Evolutionary conservation across 1,140 invertebrate species (phyloP).

Genomic region (Formica exsecta): DNA sequence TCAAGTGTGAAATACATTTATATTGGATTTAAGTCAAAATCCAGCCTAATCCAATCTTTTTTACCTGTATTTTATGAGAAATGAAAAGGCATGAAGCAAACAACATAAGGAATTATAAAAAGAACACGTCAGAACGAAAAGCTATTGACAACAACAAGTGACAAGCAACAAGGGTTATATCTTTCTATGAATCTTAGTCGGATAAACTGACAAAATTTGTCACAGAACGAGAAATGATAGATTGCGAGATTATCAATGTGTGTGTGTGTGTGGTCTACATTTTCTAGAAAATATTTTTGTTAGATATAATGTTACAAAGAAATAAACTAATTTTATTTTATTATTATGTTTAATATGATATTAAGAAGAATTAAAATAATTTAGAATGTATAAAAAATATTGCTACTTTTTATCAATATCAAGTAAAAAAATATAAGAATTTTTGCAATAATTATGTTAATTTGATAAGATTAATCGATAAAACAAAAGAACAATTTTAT

Average conservation of each 20-base stretch:
- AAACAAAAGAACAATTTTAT: constrained; percentile 1
- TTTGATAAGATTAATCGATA: neutral
- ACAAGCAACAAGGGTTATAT: neutral
- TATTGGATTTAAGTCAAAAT: neutral
- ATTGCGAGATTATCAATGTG: neutral
- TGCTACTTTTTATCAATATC: neutral
- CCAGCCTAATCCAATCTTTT: neutral
- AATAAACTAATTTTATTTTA: no score
- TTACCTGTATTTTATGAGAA: constrained; percentile 11
- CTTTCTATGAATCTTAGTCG: constrained; percentile 38
- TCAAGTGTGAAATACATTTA: neutral
- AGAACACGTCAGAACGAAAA: neutral
- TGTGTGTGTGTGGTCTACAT: constrained; percentile 20
- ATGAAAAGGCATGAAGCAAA: neutral
- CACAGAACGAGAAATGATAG: neutral
- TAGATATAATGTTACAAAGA: neutral
- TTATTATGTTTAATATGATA: neutral
- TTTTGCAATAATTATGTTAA: neutral
- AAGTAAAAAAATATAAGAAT: neutral
- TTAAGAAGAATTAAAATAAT: neutral
- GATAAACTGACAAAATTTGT: constrained; percentile 37
- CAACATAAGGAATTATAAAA: neutral
- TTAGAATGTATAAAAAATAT: neutral
- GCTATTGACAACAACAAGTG: neutral
- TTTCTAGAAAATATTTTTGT: neutral